Percentiles rank a stretch among this genome's conserved stretches.
Evolutionary conservation across 2,888 invertebrate genomes (phyloP).

Genomic region (Idaea straminata): DNA sequence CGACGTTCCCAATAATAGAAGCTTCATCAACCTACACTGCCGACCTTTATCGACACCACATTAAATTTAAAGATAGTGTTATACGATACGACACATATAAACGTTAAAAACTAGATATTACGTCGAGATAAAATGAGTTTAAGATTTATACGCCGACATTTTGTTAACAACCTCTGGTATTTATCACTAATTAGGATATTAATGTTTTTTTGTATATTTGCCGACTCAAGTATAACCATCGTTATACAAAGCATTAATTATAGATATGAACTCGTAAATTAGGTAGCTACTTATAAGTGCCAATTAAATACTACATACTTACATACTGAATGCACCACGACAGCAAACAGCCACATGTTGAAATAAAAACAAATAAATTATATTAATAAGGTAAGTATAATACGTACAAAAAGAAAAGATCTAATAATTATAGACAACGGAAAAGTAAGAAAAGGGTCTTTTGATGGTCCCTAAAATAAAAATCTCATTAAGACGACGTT

Average conservation of each 20-base stretch:
- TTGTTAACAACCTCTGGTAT: constrained; percentile 36
- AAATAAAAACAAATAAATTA: constrained; percentile 39
- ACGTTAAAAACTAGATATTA: constrained; percentile 15
- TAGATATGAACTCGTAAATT: background rate
- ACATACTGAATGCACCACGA: constrained; percentile 50
- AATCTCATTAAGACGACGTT: constrained; percentile 63
- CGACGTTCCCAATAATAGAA: constrained; percentile 1
- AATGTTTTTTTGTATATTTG: constrained; percentile 32
- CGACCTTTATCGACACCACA: constrained; percentile 3
- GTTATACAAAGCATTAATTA: background rate
- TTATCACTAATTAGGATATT: constrained; percentile 39
- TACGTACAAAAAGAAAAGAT: constrained; percentile 14
- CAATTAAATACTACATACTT: constrained; percentile 6
- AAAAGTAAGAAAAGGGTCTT: constrained; percentile 43
- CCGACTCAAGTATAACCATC: constrained; percentile 7
- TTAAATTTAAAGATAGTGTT: constrained; percentile 3
- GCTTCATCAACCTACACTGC: background rate
- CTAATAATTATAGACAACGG: constrained; percentile 29
- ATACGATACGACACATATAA: constrained; percentile 1
- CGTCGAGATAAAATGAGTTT: constrained; percentile 17
- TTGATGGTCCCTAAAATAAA: constrained; percentile 54
- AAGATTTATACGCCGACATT: constrained; percentile 37
- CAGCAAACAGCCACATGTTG: constrained; percentile 44
- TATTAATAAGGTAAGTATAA: constrained; percentile 22
- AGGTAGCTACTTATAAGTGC: constrained; percentile 4